Conservation (phyloP, 2,113 vertebrate genomes). For the Thunnus maccoyii region DNA sequence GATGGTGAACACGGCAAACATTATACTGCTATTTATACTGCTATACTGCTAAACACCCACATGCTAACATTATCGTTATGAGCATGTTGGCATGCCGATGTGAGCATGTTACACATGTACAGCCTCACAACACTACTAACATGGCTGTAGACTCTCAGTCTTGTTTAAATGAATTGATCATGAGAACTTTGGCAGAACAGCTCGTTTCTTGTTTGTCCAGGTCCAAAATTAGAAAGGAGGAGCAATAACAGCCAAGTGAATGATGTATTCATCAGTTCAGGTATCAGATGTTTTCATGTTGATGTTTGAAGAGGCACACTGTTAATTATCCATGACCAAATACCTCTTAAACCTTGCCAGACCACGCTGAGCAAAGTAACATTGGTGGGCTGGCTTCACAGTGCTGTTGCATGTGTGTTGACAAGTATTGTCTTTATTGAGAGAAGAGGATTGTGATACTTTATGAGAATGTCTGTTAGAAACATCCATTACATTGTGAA, state of each 20-base stretch:
- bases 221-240: neutral
- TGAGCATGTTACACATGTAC: too few species aligned
- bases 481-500: too few species aligned
- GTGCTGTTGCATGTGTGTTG: constrained; percentile 3
- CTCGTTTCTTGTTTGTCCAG: constrained; percentile 10
- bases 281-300: neutral
- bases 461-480: neutral
- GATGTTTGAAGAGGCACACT: neutral
- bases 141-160: too few species aligned
- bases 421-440: neutral
- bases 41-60: too few species aligned
- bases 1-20: too few species aligned
- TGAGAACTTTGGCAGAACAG: neutral
- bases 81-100: too few species aligned
- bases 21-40: too few species aligned
- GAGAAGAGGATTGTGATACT: neutral
- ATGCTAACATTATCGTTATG: too few species aligned
- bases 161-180: neutral
- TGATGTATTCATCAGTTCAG: neutral
- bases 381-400: neutral
- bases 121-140: too few species aligned
- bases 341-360: neutral
- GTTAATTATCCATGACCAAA: neutral
- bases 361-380: neutral
- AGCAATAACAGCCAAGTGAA: neutral